A percentile compares a stretch with the other conserved stretches of the same genome.
Evolutionary conservation across 2,797 vertebrate species (phyloP).

Genomic region (Poeciliopsis gracilis): DNA sequence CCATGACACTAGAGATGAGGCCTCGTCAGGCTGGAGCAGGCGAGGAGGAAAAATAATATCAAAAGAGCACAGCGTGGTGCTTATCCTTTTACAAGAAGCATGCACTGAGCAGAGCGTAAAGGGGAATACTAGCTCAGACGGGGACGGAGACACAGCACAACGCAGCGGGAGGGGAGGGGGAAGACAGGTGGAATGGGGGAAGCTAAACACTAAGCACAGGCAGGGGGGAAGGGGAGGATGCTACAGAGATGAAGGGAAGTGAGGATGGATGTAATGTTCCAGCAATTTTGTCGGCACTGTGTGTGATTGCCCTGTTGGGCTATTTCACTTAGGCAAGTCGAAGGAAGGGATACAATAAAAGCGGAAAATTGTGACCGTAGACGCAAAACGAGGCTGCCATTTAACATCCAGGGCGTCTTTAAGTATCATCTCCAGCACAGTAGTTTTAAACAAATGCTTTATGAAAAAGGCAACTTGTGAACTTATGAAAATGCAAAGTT

Average conservation of each 20-base stretch:
- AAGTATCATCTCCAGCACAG: constrained; percentile 25
- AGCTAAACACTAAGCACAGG: constrained; percentile 59
- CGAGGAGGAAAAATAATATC: constrained; percentile 75
- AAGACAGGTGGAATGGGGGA: constrained; percentile 57
- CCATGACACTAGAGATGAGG: constrained; percentile 68
- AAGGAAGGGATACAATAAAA: constrained; percentile 39
- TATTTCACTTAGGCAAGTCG: constrained; percentile 39
- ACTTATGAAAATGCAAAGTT: constrained; percentile 55
- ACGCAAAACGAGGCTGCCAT: constrained; percentile 16
- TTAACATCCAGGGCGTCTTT: constrained; percentile 25
- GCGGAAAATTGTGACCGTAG: constrained; percentile 15
- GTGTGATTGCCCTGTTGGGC: constrained; percentile 55
- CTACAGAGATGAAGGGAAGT: constrained; percentile 51
- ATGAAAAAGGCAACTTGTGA: constrained; percentile 21
- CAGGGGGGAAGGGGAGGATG: constrained; percentile 25
- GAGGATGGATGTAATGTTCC: constrained; percentile 47
- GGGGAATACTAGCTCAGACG: constrained; percentile 61
- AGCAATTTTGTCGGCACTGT: constrained; percentile 46
- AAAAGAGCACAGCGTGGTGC: constrained; percentile 74
- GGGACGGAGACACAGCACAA: constrained; percentile 56
- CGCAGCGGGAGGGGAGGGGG: constrained; percentile 54
- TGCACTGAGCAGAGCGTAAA: constrained; percentile 67
- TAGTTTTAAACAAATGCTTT: constrained; percentile 14
- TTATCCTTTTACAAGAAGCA: constrained; percentile 76
- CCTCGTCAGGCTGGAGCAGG: constrained; percentile 65